Percentiles rank a stretch among this genome's conserved stretches.
Evolutionary conservation across 2,888 invertebrate species (phyloP).

Genomic region (Monochamus alternatus): DNA sequence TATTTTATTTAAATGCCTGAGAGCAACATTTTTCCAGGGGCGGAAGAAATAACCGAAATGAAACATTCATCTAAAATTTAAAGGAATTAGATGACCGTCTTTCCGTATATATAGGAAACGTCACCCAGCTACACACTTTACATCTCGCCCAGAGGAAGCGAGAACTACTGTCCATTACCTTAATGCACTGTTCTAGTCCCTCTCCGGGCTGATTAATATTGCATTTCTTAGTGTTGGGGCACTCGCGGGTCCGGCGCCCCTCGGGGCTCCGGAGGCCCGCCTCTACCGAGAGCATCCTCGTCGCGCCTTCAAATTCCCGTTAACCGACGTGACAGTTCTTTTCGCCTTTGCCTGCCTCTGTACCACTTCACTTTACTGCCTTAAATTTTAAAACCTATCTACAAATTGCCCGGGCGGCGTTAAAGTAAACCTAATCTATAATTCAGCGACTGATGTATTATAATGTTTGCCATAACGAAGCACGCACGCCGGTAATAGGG

Average conservation of each 20-base stretch:
- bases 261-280: constrained; percentile 37
- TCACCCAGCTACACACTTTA: constrained; percentile 46
- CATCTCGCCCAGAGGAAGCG: constrained; percentile 45
- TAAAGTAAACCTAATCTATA: constrained; percentile 59
- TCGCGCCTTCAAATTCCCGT: constrained; percentile 54
- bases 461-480: constrained; percentile 27
- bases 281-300: constrained; percentile 42
- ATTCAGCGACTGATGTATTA: constrained; percentile 53
- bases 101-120: constrained; percentile 40
- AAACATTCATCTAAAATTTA: constrained; percentile 47
- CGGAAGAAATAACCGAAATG: constrained; percentile 9
- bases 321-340: constrained; percentile 66
- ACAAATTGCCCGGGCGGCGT: constrained; percentile 62
- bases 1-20: constrained; percentile 8
- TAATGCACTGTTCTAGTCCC: constrained; percentile 71
- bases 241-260: constrained; percentile 49
- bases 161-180: constrained; percentile 68
- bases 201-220: constrained; percentile 76
- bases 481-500: constrained; percentile 28
- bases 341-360: constrained; percentile 46
- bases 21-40: background rate
- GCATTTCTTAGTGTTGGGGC: constrained; percentile 73
- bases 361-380: constrained; percentile 58
- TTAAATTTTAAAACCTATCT: constrained; percentile 67
- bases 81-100: constrained; percentile 48